A percentile compares a stretch with the other conserved stretches of the same genome.
These are phyloP conservation scores for Mya arenaria DNA, from an alignment of 1,140 invertebrate genomes.

Conservation along the genomic window DNA sequence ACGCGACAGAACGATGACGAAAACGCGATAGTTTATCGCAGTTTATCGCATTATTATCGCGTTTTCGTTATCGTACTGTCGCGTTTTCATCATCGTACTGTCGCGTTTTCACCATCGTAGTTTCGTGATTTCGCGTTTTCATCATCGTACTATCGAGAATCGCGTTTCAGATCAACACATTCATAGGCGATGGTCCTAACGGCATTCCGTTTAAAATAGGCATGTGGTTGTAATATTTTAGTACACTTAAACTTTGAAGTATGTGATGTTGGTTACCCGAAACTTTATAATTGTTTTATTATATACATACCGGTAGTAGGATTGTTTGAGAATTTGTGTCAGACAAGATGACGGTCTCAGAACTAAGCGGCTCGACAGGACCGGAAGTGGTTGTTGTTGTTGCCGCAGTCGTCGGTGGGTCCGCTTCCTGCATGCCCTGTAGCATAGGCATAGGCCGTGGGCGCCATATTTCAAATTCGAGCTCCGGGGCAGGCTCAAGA, in stretches of 20 bases:
- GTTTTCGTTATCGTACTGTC: no score
- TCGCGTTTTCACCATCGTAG: no score
- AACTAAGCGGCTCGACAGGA: neutral
- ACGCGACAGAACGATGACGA: no score
- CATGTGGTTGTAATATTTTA: no score
- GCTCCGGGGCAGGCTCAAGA: neutral
- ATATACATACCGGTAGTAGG: constrained; percentile 15
- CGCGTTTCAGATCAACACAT: neutral
- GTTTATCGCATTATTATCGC: no score
- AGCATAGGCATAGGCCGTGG: neutral
- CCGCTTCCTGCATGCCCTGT: neutral
- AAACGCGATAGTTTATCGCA: no score
- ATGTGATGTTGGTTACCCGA: no score
- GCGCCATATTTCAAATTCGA: neutral
- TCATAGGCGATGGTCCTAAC: neutral
- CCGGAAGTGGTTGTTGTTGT: neutral
- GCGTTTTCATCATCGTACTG: no score
- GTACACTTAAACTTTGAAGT: no score
- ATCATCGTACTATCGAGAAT: neutral
- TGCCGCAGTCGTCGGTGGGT: neutral
- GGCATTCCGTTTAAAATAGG: no score
- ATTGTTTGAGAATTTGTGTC: neutral
- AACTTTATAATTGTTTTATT: no score
- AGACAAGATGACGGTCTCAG: neutral
- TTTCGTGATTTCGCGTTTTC: no score